Percentiles rank a stretch among this genome's conserved stretches.
Conservation (phyloP, 2,113 vertebrate genomes). For the Ophthalmotilapia sp. region DNA sequence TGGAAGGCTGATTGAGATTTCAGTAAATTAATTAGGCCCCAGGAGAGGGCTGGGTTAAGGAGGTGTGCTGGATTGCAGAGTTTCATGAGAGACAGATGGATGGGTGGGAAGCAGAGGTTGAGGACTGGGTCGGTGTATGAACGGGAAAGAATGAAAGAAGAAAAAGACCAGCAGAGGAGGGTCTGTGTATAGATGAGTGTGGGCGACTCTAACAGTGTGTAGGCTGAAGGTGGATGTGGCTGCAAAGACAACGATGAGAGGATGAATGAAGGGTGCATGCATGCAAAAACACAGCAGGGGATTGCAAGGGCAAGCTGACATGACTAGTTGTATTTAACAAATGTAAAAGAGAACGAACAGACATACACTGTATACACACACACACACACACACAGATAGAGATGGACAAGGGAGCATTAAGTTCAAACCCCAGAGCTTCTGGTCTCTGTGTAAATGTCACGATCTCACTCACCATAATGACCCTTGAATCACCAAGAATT, state of each 20-base stretch:
- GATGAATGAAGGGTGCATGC: background rate
- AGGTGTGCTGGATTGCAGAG: constrained; percentile 13
- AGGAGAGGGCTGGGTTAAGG: constrained; percentile 36
- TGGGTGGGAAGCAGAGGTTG: background rate
- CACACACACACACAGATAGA: background rate
- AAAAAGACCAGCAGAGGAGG: background rate
- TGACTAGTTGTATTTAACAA: background rate
- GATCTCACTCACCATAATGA: constrained; percentile 33
- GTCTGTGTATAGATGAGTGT: background rate
- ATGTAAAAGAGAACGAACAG: background rate
- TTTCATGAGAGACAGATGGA: background rate
- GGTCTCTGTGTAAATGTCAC: constrained; percentile 42
- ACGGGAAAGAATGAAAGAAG: background rate
- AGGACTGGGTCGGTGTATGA: background rate
- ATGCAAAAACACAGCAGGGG: background rate
- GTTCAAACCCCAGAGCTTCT: constrained; percentile 5
- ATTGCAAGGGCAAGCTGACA: background rate
- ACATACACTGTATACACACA: background rate
- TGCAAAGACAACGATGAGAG: background rate
- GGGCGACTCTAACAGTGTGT: background rate
- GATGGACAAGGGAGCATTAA: background rate
- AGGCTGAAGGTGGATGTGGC: background rate
- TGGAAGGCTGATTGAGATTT: constrained; percentile 57
- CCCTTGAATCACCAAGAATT: constrained; percentile 42
- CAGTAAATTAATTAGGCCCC: constrained; percentile 60